These are phyloP conservation scores for Scaptodrosophila latifasciaeformis DNA, from an alignment of 2,888 invertebrate genomes.

Conservation along the genomic window DNA sequence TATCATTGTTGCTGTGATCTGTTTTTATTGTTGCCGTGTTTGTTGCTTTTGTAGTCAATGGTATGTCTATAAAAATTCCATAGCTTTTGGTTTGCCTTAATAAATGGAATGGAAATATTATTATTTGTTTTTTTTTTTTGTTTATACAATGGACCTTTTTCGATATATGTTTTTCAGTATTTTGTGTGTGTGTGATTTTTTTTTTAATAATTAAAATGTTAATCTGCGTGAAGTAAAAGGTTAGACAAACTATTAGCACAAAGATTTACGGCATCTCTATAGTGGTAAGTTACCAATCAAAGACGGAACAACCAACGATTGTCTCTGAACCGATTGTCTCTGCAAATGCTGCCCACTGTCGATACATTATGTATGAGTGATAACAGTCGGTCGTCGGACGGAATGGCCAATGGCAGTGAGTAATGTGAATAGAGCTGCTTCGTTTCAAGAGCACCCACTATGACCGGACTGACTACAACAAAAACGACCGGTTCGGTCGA, in stretches of 20 bases:
- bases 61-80: slow-evolving; percentile 51
- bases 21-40: not conserved
- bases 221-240: slow-evolving; percentile 66
- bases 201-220: slow-evolving; percentile 67
- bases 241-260: slow-evolving; percentile 67
- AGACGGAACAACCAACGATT: slow-evolving; percentile 54
- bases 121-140: slow-evolving; percentile 7
- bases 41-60: not conserved
- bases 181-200: no score
- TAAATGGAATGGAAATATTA: slow-evolving; percentile 43
- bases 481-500: no score
- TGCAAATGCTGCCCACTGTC: slow-evolving; percentile 26
- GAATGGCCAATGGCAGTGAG: slow-evolving; percentile 46
- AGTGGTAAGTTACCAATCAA: no score
- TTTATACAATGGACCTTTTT: slow-evolving; percentile 35
- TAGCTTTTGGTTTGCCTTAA: slow-evolving; percentile 22
- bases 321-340: slow-evolving; percentile 1
- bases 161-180: slow-evolving; percentile 10
- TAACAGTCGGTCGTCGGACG: slow-evolving; percentile 40
- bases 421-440: slow-evolving; percentile 17
- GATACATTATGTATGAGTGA: slow-evolving; percentile 60
- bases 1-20: no score
- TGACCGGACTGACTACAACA: slow-evolving; percentile 5
- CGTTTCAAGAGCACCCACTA: slow-evolving; percentile 69
- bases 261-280: slow-evolving; percentile 60